Evolutionary conservation across 2,888 invertebrate species (phyloP), one percentile per base, ranked within the genome.

Genomic region (Aethes cnicana): DNA sequence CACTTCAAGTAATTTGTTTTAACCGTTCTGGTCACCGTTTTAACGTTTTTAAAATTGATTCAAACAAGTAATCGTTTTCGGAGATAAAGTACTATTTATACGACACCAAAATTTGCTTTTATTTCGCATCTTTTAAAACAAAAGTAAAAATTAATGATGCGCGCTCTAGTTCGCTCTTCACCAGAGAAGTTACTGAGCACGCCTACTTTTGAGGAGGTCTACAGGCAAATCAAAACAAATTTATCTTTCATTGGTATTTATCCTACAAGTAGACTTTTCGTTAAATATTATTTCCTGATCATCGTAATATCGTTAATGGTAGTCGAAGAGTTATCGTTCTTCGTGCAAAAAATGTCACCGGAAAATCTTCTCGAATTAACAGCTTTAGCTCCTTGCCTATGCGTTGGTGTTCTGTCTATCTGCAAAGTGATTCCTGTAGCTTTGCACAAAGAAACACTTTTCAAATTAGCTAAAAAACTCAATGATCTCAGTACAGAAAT

Each of bases 381-480:
- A 4, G 25, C 25, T 4, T 12, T 52, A n/a, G 46, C 39, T 3
- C 52, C 52, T 1, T 52, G 52, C 11, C 8, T 33, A 0, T 37
- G 52, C 18, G 26, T 52, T 11, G 52, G 52, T 2, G 1, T 7
- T 3, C 20, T 52, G 5, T 52, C 52, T 0, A 1, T 52, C 33
- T 20, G 37, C 8, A 52, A 52, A 26, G 26, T 52, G 39, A 21
- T 46, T 5, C 18, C 52, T 8, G 8, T 52, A n/a, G 52, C 44
- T 74, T 64, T 23, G 17, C 69, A n/a, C 55, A 84, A 8, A 62
- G 71, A 0, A 56, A 71, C 11, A 58, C 58, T 32, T 68, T 85
- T 1, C 48, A 60, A 7, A 25, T 53, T 25, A 62, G 82, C 0
- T 80, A 80, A 43, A 28, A 57, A 8, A 21, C 12, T 52, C 0